phyloP scores from a whole-genome alignment of 2,113 vertebrate species.

The Oryzias javanicus region DNA sequence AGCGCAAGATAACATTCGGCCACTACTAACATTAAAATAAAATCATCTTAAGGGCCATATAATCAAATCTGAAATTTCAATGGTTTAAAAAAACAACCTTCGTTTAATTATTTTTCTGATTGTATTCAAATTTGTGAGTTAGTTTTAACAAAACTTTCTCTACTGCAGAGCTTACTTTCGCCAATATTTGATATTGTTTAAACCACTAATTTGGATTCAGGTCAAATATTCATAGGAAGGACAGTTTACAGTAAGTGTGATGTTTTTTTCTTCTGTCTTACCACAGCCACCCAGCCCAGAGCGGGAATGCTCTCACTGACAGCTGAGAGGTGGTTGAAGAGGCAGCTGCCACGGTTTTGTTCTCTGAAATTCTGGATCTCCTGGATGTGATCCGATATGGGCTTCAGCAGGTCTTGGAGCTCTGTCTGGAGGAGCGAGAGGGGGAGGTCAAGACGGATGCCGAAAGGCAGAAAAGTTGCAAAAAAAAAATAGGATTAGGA shows the following conservation, averaged over 20 bases:
- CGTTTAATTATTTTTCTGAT: too few relatives aligned
- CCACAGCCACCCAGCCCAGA: slow-evolving; percentile 96
- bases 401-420: slow-evolving; percentile 85
- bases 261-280: slow-evolving; percentile 59
- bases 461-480: background rate
- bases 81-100: too few relatives aligned
- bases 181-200: too few relatives aligned
- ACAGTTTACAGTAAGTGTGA: background rate
- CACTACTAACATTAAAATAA: too few relatives aligned
- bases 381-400: slow-evolving; percentile 93
- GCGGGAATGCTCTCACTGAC: slow-evolving; percentile 97
- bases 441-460: background rate
- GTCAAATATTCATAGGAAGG: too few relatives aligned
- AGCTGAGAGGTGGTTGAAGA: slow-evolving; percentile 96
- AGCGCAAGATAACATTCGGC: too few relatives aligned
- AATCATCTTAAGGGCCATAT: too few relatives aligned
- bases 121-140: too few relatives aligned
- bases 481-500: background rate
- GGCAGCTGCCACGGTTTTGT: slow-evolving; percentile 86
- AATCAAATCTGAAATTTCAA: too few relatives aligned
- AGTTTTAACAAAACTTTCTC: too few relatives aligned
- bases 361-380: slow-evolving; percentile 94
- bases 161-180: too few relatives aligned
- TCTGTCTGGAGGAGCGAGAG: slow-evolving; percentile 77
- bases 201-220: too few relatives aligned